These are phyloP conservation scores for Parazoanthus atlanticus DNA, from an alignment of 92 coral and sea anemone genomes.

Conservation along the genomic window DNA sequence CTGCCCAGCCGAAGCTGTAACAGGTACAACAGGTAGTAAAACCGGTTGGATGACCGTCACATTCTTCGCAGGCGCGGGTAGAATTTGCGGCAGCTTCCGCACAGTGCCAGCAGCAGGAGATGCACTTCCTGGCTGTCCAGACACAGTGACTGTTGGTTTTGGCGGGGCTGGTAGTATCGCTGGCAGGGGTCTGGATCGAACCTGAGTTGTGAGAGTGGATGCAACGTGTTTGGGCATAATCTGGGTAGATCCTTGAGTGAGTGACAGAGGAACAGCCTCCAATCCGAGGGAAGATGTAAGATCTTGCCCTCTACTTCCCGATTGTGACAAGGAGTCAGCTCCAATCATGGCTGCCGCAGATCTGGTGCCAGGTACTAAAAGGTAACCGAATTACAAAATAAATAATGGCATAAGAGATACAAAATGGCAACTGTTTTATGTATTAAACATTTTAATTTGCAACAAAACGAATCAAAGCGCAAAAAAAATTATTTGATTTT, in stretches of 20 bases:
- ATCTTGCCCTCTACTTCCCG: slow-evolving; percentile 26
- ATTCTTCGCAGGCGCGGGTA: slow-evolving; percentile 95
- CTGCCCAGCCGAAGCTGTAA: slow-evolving; percentile 59
- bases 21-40: slow-evolving; percentile 71
- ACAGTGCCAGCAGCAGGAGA: slow-evolving; percentile 53
- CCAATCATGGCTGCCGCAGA: slow-evolving; percentile 31
- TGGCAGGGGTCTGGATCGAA: slow-evolving; percentile 86
- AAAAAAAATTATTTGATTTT: neutral
- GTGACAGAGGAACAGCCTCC: slow-evolving; percentile 32
- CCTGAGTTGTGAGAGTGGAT: slow-evolving; percentile 74
- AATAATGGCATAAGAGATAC: neutral
- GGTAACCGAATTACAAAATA: neutral
- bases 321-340: slow-evolving; percentile 21
- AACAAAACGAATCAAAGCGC: neutral
- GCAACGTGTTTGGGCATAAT: slow-evolving; percentile 66
- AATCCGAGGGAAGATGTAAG: slow-evolving; percentile 11
- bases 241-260: slow-evolving; percentile 63
- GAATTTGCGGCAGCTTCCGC: slow-evolving; percentile 83
- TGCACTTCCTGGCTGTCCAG: slow-evolving; percentile 47
- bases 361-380: slow-evolving; percentile 16
- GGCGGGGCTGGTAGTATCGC: slow-evolving; percentile 95
- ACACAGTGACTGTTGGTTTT: slow-evolving; percentile 54
- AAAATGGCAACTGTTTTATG: neutral
- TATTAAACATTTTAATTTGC: neutral
- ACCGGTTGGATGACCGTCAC: slow-evolving; percentile 71